These are phyloP conservation scores for Bubo blakistoni DNA, from an alignment of 2,113 vertebrate genomes.

Conservation along the genomic window DNA sequence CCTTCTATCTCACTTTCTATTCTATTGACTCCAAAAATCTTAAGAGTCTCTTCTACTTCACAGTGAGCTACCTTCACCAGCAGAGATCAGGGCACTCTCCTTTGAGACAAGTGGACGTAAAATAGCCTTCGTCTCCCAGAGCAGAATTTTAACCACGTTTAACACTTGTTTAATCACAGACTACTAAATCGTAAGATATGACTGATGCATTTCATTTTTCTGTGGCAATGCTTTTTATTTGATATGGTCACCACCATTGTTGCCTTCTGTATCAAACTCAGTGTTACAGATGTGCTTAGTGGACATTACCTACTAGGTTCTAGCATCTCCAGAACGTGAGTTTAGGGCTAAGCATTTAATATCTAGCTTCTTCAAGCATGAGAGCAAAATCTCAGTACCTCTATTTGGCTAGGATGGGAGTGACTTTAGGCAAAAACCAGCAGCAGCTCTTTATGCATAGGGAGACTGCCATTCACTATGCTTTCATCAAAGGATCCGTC, in stretches of 20 bases:
- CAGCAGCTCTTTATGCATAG: background rate
- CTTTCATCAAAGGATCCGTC: background rate
- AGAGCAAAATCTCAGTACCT: background rate
- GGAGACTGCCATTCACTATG: background rate
- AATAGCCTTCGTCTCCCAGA: background rate
- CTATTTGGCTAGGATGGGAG: background rate
- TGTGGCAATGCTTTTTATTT: background rate
- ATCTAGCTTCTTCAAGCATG: background rate
- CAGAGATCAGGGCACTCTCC: background rate
- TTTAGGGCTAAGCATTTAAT: background rate
- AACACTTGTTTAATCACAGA: background rate
- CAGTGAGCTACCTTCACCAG: background rate
- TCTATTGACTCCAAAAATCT: background rate
- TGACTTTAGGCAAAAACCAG: background rate
- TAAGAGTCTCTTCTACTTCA: background rate
- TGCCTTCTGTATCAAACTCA: background rate
- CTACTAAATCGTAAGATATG: background rate
- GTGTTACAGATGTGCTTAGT: background rate
- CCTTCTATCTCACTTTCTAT: background rate
- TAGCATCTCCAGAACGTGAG: rapidly evolving
- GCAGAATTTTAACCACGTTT: background rate
- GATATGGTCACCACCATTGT: background rate
- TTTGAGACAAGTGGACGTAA: background rate
- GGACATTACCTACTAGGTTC: background rate
- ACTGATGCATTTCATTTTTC: background rate